These are phyloP conservation scores for Rhynchotus rufescens DNA, from an alignment of 2,797 vertebrate species.

Conservation along the genomic window DNA sequence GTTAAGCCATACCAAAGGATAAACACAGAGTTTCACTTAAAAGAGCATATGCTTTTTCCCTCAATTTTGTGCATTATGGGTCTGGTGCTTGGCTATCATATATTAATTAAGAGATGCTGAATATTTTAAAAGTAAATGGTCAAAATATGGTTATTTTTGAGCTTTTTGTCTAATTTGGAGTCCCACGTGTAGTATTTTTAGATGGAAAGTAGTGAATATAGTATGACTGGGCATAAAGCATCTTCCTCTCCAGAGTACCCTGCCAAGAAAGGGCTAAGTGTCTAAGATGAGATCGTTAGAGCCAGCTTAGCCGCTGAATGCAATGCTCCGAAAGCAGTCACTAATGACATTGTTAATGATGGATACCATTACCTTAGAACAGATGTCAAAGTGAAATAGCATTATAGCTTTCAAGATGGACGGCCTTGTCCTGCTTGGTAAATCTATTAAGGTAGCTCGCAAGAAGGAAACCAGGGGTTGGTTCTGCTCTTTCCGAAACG, in stretches of 20 bases:
- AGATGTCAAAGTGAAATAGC: conserved; percentile 67
- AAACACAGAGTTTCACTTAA: conserved; percentile 5
- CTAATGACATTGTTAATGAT: conserved; percentile 79
- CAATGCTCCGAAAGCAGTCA: conserved; percentile 70
- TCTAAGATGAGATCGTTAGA: conserved; percentile 68
- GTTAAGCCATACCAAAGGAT: background rate
- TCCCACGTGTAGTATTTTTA: background rate
- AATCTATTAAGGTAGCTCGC: conserved; percentile 51
- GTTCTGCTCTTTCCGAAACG: conserved; percentile 26
- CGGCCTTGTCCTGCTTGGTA: conserved; percentile 62
- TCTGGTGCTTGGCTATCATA: background rate
- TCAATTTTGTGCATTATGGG: conserved; percentile 10
- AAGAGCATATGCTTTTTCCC: background rate
- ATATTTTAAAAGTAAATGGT: background rate
- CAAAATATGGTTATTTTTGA: conserved; percentile 6
- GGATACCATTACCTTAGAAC: conserved; percentile 75
- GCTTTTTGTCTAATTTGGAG: conserved; percentile 4
- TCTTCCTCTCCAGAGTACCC: background rate
- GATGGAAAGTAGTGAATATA: conserved; percentile 45
- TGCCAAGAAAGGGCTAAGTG: conserved; percentile 65
- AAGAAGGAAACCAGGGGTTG: conserved; percentile 31
- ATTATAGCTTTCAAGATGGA: conserved; percentile 72
- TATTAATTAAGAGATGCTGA: conserved; percentile 37
- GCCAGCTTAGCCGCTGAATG: conserved; percentile 61
- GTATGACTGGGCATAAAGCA: conserved; percentile 21